Evolutionary conservation across 2,797 vertebrate species (phyloP).

Genomic region (Glossophaga mutica): DNA sequence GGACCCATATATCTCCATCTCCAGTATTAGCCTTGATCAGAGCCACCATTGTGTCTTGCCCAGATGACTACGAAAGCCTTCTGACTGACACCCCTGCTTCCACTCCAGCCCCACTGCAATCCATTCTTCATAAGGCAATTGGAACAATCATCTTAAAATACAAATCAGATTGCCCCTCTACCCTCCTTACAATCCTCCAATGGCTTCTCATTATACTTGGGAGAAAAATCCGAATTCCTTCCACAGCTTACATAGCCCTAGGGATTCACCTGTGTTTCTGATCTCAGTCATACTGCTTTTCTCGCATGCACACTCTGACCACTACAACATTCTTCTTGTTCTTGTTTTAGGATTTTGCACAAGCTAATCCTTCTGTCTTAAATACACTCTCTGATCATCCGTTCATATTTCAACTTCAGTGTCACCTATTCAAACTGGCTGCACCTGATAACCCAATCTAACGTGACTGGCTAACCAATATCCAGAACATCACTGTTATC

Average conservation of each 20-base stretch:
- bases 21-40: background rate
- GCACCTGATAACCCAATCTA: background rate
- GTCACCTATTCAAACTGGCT: background rate
- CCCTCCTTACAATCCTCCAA: background rate
- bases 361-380: background rate
- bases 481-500: background rate
- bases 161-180: background rate
- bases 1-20: background rate
- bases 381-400: background rate
- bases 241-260: background rate
- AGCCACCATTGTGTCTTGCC: background rate
- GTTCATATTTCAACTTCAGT: background rate
- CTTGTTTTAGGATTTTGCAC: background rate
- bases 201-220: background rate
- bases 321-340: background rate
- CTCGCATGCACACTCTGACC: background rate
- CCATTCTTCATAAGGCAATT: background rate
- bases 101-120: background rate
- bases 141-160: background rate
- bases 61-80: background rate
- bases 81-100: background rate
- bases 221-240: constrained; percentile 14
- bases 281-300: background rate
- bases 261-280: background rate
- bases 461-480: background rate